These are phyloP conservation scores for Drosophila murphyi DNA, from an alignment of 1,140 invertebrate species.

Conservation along the genomic window DNA sequence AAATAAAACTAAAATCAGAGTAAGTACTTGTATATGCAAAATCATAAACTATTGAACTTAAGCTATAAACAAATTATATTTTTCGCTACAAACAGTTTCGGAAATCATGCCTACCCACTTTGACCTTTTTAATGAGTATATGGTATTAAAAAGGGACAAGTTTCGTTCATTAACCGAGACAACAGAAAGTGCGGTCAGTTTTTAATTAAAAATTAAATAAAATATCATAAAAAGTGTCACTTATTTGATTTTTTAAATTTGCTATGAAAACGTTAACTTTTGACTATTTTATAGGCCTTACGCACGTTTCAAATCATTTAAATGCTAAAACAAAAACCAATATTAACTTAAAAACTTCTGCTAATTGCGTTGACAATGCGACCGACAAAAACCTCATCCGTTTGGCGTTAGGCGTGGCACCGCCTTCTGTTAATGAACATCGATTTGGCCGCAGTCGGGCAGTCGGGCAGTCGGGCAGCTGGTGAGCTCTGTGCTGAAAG, in stretches of 20 bases:
- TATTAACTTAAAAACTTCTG: conserved; percentile 70
- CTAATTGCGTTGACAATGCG: conserved; percentile 77
- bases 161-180: conserved; percentile 54
- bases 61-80: no score
- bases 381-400: conserved; percentile 23
- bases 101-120: no score
- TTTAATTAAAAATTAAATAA: conserved; percentile 62
- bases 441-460: conserved; percentile 65
- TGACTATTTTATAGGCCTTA: neutral
- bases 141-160: conserved; percentile 8
- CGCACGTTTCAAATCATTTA: conserved; percentile 52
- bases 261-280: neutral
- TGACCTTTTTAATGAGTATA: neutral
- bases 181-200: conserved; percentile 60
- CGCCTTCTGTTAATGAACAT: conserved; percentile 76
- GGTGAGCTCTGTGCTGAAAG: conserved; percentile 32
- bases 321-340: conserved; percentile 62
- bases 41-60: no score
- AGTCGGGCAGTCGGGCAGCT: conserved; percentile 32
- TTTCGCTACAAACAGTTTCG: neutral
- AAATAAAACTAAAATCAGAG: no score
- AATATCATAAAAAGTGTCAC: conserved; percentile 26
- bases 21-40: no score
- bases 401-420: conserved; percentile 4
- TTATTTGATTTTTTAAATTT: conserved; percentile 39